Base-by-base conservation (phyloP, 2,113 vertebrate species). In the Thalassarche chlororhynchos region DNA sequence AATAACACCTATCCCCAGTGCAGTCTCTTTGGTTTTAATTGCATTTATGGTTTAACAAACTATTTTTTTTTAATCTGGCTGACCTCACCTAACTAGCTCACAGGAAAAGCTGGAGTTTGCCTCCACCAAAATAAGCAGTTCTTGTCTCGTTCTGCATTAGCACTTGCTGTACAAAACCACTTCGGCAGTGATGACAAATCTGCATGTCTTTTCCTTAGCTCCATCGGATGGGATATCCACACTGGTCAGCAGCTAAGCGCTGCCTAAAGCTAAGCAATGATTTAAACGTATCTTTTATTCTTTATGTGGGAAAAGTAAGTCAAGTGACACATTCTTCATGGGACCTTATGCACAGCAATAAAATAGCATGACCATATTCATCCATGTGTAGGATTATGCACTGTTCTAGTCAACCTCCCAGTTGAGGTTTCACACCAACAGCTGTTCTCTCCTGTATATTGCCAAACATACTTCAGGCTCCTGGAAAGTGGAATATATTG, bases 381-480 rank as follows among this genome's bases (percentile, higher is more conserved):
- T 80, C 79, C 85, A 1, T 40, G 44, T 20, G 36, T 83, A 34
- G 55, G 71, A 78, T 86, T 66, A 51, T 19, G 21, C 18, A 28
- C 14, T 75, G 60, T 25, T 87, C 92, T 81, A 72, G 28, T 75
- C 86, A 75, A 25, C 32, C 72, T 94, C 47, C 68, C 82, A 65
- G 38, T 3, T 80, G 91, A 38, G 58, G 49, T 79, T 96, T 96
- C 87, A 87, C 84, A 74, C 20, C 55, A 88, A 0, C 84, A 88
- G 51, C 55, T 77, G 29, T 40, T 96, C 82, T 85, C 47, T 87
- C 79, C 76, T 90, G n/a, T 47, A 5, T 95, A 70, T 89, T 94
- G 89, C 64, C 75, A 88, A 97, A 97, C 78, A 93, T 20, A 62
- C 61, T 90, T 92, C 47, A 64, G 76, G 64, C 85, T 91, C 38